Conservation (phyloP, 2,888 invertebrate genomes). For the Leptodirus hochenwartii region DNA sequence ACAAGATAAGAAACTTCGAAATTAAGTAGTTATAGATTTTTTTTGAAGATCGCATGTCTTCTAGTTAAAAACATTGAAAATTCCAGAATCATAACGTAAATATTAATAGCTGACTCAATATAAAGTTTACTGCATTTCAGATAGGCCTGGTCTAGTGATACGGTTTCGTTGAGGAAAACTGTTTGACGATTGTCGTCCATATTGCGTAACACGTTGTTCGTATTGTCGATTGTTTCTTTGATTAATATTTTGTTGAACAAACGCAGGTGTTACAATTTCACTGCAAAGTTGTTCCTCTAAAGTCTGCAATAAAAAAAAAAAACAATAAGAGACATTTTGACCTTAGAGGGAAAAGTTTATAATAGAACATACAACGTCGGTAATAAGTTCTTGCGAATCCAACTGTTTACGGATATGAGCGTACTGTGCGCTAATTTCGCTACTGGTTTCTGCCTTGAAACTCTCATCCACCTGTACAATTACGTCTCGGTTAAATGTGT, state of each 20-base stretch:
- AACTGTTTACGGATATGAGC: slow-evolving; percentile 23
- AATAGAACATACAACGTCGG: slow-evolving; percentile 15
- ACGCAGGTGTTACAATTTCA: slow-evolving; percentile 17
- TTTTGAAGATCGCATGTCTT: too few relatives aligned
- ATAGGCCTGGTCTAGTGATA: slow-evolving; percentile 8
- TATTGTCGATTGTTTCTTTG: background rate
- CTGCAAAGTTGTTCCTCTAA: slow-evolving; percentile 25
- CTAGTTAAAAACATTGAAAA: too few relatives aligned
- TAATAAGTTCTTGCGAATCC: slow-evolving; percentile 11
- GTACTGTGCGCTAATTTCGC: slow-evolving; percentile 36
- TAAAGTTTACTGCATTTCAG: slow-evolving; percentile 8
- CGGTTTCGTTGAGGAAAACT: background rate
- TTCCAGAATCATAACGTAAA: too few relatives aligned
- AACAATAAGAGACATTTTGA: slow-evolving; percentile 7
- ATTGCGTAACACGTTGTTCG: slow-evolving; percentile 1
- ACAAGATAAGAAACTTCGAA: too few relatives aligned
- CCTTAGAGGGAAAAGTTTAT: background rate
- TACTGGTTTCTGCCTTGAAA: slow-evolving; percentile 30
- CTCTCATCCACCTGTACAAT: slow-evolving; percentile 30
- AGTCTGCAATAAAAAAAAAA: slow-evolving; percentile 22
- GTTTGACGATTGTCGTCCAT: slow-evolving; percentile 1
- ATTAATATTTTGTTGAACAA: slow-evolving; percentile 7
- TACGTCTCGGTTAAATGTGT: slow-evolving; percentile 41
- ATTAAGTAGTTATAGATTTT: too few relatives aligned
- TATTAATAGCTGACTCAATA: too few relatives aligned